Evolutionary conservation across 2,888 invertebrate genomes (phyloP).

Genomic region (Lucinisca nassula): DNA sequence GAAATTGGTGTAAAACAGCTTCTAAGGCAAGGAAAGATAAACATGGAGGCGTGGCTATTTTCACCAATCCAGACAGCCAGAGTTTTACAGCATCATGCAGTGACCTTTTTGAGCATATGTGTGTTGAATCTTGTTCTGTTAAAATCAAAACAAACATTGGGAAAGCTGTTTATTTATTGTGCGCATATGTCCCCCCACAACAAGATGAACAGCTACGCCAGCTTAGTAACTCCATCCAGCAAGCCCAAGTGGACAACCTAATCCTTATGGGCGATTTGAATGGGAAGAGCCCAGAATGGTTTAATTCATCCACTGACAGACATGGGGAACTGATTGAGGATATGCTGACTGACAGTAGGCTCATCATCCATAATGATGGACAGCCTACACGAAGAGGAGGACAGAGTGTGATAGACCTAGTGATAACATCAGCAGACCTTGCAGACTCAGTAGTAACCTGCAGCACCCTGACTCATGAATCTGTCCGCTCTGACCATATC

Average conservation of each 20-base stretch:
- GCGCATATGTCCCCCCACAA: slow-evolving; percentile 29
- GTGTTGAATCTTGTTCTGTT: not conserved
- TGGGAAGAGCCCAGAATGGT: slow-evolving; percentile 30
- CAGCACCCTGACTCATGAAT: slow-evolving; percentile 26
- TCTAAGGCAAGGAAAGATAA: not conserved
- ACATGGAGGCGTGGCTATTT: not conserved
- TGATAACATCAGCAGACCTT: not conserved
- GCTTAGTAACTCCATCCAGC: not conserved
- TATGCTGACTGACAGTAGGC: slow-evolving; percentile 3
- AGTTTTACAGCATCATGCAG: not conserved
- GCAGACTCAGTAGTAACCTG: not conserved
- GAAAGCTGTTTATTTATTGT: not conserved
- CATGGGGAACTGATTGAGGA: slow-evolving; percentile 28
- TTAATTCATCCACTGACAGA: slow-evolving; percentile 7
- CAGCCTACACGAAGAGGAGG: slow-evolving; percentile 31
- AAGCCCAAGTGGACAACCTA: not conserved
- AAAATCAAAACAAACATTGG: not conserved
- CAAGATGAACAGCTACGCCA: not conserved
- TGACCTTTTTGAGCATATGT: not conserved
- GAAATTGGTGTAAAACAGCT: not conserved
- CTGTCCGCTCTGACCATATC: slow-evolving; percentile 31
- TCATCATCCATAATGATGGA: slow-evolving; percentile 26
- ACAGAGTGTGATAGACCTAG: slow-evolving; percentile 23
- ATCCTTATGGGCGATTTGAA: slow-evolving; percentile 26
- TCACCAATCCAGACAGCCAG: not conserved